Evolutionary conservation across 2,113 vertebrate species (phyloP).

Genomic region (Glaucomys volans): DNA sequence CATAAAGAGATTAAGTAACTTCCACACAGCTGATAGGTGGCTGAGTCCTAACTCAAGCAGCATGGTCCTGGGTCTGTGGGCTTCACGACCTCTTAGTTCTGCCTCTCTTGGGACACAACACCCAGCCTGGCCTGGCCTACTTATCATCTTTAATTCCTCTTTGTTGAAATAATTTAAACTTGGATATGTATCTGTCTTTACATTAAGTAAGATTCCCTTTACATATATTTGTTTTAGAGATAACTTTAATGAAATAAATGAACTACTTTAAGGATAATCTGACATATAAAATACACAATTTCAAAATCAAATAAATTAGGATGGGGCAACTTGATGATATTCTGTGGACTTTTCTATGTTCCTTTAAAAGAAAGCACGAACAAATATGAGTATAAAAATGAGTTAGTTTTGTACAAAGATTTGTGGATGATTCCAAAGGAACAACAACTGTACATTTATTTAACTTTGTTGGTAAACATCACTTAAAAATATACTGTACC

Average conservation of each 20-base stretch:
- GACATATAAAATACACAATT: constrained; percentile 25
- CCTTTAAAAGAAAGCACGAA: background rate
- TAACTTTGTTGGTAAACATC: background rate
- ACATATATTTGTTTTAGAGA: background rate
- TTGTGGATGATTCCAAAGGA: constrained; percentile 48
- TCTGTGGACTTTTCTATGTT: background rate
- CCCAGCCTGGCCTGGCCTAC: background rate
- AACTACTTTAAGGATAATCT: background rate
- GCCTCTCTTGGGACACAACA: background rate
- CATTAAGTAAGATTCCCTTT: background rate
- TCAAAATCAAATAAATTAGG: constrained; percentile 17
- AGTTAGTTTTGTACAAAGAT: background rate
- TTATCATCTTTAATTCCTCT: background rate
- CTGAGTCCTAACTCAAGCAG: background rate
- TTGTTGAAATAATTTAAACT: background rate
- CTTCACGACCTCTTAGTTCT: background rate
- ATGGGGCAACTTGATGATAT: background rate
- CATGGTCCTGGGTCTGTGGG: background rate
- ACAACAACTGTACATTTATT: background rate
- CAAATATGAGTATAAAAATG: background rate
- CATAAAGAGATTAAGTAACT: background rate
- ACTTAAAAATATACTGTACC: constrained; percentile 85
- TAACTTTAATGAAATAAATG: background rate
- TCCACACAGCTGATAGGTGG: background rate
- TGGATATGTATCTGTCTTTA: background rate